These are phyloP conservation scores for Rhea pennata DNA, from an alignment of 2,113 vertebrate species.

Conservation along the genomic window DNA sequence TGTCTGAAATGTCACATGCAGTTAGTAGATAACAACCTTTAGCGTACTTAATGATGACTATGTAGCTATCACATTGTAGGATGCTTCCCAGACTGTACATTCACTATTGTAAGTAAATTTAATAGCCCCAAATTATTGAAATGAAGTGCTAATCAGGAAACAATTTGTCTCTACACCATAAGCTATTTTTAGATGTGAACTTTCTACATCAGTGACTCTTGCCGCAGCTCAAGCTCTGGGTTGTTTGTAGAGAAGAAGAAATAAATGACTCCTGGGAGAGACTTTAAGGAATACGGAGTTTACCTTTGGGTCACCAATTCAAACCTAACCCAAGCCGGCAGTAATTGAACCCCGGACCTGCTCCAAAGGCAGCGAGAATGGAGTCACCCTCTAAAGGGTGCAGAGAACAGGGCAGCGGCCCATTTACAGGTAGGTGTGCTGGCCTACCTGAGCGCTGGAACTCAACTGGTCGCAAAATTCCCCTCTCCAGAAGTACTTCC, in stretches of 20 bases:
- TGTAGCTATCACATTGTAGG: conserved; percentile 25
- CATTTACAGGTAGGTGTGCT: not conserved
- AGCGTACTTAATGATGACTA: not conserved
- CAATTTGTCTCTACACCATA: conserved; percentile 28
- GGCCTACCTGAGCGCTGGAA: not conserved
- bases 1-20: conserved; percentile 31
- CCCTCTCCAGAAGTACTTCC: not conserved
- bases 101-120: conserved; percentile 1
- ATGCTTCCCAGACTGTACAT: conserved; percentile 41
- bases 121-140: conserved; percentile 54
- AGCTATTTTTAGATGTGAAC: conserved; percentile 62
- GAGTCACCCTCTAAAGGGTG: not conserved
- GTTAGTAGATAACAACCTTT: conserved; percentile 40
- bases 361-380: not conserved
- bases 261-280: conserved; percentile 37
- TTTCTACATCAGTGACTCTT: conserved; percentile 53
- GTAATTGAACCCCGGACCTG: not conserved
- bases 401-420: not conserved
- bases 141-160: conserved; percentile 65
- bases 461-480: not conserved
- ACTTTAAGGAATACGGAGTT: not conserved
- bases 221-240: conserved; percentile 14
- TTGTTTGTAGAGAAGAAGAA: conserved; percentile 51
- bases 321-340: not conserved
- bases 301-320: conserved; percentile 35